Evolutionary conservation across 2,113 vertebrate genomes (phyloP), one percentile per base, ranked within the genome.

Genomic region (Tamias sibiricus): DNA sequence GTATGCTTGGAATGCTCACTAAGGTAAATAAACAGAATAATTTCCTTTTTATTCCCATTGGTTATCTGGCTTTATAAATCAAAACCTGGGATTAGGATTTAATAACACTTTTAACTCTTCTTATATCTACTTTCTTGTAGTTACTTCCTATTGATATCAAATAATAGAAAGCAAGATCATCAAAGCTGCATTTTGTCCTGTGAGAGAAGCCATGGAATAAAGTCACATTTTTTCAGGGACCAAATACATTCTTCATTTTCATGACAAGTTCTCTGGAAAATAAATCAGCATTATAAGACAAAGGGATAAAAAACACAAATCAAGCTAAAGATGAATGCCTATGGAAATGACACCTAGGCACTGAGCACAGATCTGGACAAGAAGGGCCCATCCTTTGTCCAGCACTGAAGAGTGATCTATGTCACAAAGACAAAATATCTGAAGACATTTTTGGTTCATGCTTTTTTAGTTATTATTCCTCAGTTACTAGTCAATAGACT

Each of bases 221-320:
- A 89, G 83, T 24, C 66, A 85, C 74, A 90, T 94, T 89, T 92
- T 97, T 80, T 62, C 80, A 91, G 69, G 49, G 47, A 94, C 62
- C 11, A 80, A 95, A 96, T 79, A 40, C 85, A 91, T 91, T 91
- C 89, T 96, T 96, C 79, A 96, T 93, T 91, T 97, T 90, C 93
- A 91, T 91, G 95, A 84, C 95, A 96, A 96, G 57, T 44, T 91
- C 94, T 95, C 79, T 87, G 71, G n/a, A 84, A 94, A 93, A 96
- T 96, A 96, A 95, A 89, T 96, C 95, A 97, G 14, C 69, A 62
- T 80, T 47, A 54, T 75, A 82, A 94, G 93, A 94, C 93, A 97
- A 91, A 82, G 40, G 12, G 86, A 54, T 92, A 90, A 64, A 94
- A 94, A 64, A 81, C 44, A 37, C 59, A 69, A 94, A 83, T 37